Evolutionary conservation across 2,113 vertebrate genomes (phyloP).

Genomic region (Chloebia gouldiae): DNA sequence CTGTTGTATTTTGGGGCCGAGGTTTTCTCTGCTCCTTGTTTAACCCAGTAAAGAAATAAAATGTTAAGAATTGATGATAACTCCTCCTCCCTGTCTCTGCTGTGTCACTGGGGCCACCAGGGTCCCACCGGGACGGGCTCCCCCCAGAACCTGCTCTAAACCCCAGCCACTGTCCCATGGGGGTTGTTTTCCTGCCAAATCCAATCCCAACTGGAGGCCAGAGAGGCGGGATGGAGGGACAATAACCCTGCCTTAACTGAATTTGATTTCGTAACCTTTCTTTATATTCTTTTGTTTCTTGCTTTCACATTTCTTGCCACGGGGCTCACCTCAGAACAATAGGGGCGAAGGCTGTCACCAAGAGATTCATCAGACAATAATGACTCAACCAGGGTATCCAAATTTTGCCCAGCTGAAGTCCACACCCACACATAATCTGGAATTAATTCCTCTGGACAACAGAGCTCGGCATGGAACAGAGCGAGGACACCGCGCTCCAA

Average conservation of each 20-base stretch:
- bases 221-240: constrained; percentile 24
- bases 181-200: background rate
- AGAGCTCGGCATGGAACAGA: constrained; percentile 18
- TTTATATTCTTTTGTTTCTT: constrained; percentile 65
- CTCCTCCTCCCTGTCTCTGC: constrained; percentile 17
- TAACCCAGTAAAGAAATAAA: constrained; percentile 82
- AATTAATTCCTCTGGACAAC: constrained; percentile 60
- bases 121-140: background rate
- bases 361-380: constrained; percentile 60
- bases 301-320: constrained; percentile 59
- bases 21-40: constrained; percentile 73
- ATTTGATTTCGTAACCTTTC: constrained; percentile 61
- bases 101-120: background rate
- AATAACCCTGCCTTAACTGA: constrained; percentile 45
- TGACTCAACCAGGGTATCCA: constrained; percentile 50
- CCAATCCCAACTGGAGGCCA: background rate
- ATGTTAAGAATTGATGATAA: constrained; percentile 76
- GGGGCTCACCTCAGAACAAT: constrained; percentile 66
- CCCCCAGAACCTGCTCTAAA: background rate
- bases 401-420: constrained; percentile 56
- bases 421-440: constrained; percentile 59
- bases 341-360: constrained; percentile 56
- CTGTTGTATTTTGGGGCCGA: constrained; percentile 78
- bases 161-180: background rate
- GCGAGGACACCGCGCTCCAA: constrained; percentile 1